Evolutionary conservation across 2,797 vertebrate genomes (phyloP).

Genomic region (Alcedo quadribrachys): DNA sequence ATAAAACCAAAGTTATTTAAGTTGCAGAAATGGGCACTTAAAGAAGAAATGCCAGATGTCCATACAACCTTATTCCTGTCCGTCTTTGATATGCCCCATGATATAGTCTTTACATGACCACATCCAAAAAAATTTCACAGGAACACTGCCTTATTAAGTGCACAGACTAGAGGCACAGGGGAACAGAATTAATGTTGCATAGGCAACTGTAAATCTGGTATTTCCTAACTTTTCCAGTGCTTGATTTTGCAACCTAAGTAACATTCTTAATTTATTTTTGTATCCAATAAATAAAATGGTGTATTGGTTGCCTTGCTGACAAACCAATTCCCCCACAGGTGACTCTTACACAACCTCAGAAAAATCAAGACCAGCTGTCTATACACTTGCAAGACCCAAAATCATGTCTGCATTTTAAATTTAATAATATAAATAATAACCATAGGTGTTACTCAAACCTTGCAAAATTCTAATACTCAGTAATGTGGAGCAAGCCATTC

Average conservation of each 20-base stretch:
- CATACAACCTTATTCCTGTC: background rate
- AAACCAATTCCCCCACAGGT: constrained; percentile 67
- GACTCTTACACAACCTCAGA: constrained; percentile 56
- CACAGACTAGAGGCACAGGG: constrained; percentile 1
- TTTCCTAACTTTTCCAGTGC: constrained; percentile 60
- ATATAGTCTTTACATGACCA: background rate
- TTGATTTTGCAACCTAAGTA: constrained; percentile 63
- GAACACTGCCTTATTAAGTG: constrained; percentile 29
- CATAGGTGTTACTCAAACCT: constrained; percentile 51
- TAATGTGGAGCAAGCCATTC: background rate
- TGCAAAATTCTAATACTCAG: constrained; percentile 43
- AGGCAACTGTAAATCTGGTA: constrained; percentile 67
- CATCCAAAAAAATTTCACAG: constrained; percentile 31
- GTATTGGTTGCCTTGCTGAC: constrained; percentile 61
- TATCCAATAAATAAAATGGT: constrained; percentile 58
- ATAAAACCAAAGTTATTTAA: constrained; percentile 7
- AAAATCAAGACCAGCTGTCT: constrained; percentile 69
- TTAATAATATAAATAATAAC: constrained; percentile 59
- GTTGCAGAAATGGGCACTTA: constrained; percentile 23
- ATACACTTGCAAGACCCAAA: constrained; percentile 54
- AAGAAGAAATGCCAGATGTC: constrained; percentile 61
- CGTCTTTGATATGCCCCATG: constrained; percentile 12
- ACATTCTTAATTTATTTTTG: constrained; percentile 50
- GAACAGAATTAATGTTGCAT: constrained; percentile 61
- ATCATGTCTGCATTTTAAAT: constrained; percentile 48